Evolutionary conservation across 2,888 invertebrate genomes (phyloP), one percentile per base, ranked within the genome.

Genomic region (Arctia plantaginis): DNA sequence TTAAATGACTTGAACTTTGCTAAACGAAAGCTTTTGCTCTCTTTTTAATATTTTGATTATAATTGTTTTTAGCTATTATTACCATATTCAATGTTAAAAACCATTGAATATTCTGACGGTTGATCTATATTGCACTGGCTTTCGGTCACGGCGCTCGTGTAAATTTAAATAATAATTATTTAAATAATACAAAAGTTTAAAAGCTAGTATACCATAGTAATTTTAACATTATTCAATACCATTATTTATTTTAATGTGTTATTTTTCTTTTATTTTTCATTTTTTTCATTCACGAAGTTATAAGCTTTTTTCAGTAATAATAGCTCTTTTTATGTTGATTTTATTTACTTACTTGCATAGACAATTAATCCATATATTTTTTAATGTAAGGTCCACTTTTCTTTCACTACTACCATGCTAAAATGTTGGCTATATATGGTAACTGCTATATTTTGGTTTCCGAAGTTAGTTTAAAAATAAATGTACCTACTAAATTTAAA

Each of bases 401-500:
- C 3, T 59, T 27, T 27, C 27, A 51, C 55, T 4, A n/a, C n/a
- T n/a, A n/a, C 55, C 55, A 12, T 55, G 23, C 7, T n/a, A n/a
- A 10, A 55, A n/a, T n/a, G 8, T 6, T 55, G 23, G 8, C 18
- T 59, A 3, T 55, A 15, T 15, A 1, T 51, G 7, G 4, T 59
- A 27, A 59, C 13, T 27, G n/a, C 27, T 72, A 8, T 59, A 8
- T 62, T 41, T 67, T 33, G 44, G 10, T 64, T 65, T 65, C 30
- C 18, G 30, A 20, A 69, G 72, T 55, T 30, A 55, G 68, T 72
- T 73, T 76, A 72, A 68, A 47, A 78, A 75, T 67, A 80, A 78
- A 83, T 89, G 88, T 91, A 89, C 86, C 88, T 86, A 93, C 90
- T 94, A 93, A 94, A 93, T 78, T 68, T 80, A 80, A 78, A 77